phyloP scores from a whole-genome alignment of 2,113 vertebrate genomes.

The Pachycephala philippinensis region DNA sequence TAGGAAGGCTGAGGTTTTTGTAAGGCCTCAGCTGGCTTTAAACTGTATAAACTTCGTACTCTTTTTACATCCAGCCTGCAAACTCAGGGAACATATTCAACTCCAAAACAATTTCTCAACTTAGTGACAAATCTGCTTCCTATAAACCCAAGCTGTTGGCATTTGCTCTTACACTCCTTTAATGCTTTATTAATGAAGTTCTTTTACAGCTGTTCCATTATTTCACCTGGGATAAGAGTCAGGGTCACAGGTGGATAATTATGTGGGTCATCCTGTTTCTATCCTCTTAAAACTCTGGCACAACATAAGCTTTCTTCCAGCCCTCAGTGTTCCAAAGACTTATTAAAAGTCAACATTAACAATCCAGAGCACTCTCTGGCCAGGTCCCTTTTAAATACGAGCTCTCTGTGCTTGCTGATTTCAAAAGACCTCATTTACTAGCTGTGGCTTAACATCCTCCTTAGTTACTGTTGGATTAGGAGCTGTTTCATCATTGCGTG shows the following conservation, averaged over 20 bases:
- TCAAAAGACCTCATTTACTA: conserved; percentile 51
- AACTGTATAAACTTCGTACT: background rate
- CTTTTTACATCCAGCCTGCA: conserved; percentile 14
- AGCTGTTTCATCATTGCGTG: background rate
- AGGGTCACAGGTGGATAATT: conserved; percentile 63
- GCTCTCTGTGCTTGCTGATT: conserved; percentile 29
- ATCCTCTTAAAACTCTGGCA: conserved; percentile 56
- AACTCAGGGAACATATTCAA: background rate
- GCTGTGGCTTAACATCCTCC: conserved; percentile 27
- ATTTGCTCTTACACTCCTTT: conserved; percentile 44
- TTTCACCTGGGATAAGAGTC: conserved; percentile 58
- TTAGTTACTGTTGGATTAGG: conserved; percentile 18
- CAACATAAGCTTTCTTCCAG: conserved; percentile 16
- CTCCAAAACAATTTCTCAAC: conserved; percentile 35
- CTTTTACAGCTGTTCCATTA: conserved; percentile 63
- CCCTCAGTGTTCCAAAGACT: conserved; percentile 41
- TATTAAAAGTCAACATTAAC: conserved; percentile 63
- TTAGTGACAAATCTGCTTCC: conserved; percentile 59
- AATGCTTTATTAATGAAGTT: conserved; percentile 63
- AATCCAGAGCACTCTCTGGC: conserved; percentile 42
- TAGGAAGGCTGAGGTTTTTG: conserved; percentile 13
- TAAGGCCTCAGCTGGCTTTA: conserved; percentile 46
- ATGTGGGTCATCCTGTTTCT: conserved; percentile 60
- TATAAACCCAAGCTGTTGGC: conserved; percentile 57
- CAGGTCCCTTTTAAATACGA: background rate